Evolutionary conservation across 2,888 invertebrate genomes (phyloP), one percentile per base, ranked within the genome.

Genomic region (Dryadula phaetusa): DNA sequence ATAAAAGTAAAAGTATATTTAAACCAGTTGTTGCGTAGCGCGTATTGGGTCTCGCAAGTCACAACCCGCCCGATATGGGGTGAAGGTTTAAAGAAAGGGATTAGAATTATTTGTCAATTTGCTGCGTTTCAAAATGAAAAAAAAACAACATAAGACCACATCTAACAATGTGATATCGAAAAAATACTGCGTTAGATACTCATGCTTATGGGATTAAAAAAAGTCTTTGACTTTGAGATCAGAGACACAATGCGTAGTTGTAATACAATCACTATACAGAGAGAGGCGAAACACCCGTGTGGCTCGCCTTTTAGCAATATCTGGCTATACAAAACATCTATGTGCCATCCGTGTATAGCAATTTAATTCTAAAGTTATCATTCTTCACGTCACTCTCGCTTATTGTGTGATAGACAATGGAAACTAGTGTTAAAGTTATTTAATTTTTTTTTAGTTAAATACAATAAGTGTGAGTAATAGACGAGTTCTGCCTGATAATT

Each of bases 151-250:
- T 53, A 53, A 18, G 18, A 28, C 12, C 7, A 12, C 10, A 53
- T 5, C 18, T 12, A 25, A 6, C 10, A 53, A 40, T 40, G 6
- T 37, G 32, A 54, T 20, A 54, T 22, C 4, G 1, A n/a, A 54
- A 37, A 54, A 4, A 34, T 18, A n/a, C 12, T 10, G 34, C 53
- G 16, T 40, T n/a, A 22, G 40, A 22, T 10, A 10, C 22, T 22
- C n/a, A 25, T 40, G 40, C 25, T 56, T 20, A 25, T 56, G 40
- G 2, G 25, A 56, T 56, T 56, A 56, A 40, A 56, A 56, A 56
- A 37, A 40, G 56, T n/a, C 56, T 56, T 40, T 54, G 18, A 37
- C 54, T 54, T 54, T 56, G 56, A 40, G 22, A 22, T 56, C 37
- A 56, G 22, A 37, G n/a, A n/a, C 22, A 37, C 54, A 28, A 34